These are phyloP conservation scores for Tetanocera ferruginea DNA, from an alignment of 2,888 invertebrate species.

Conservation along the genomic window DNA sequence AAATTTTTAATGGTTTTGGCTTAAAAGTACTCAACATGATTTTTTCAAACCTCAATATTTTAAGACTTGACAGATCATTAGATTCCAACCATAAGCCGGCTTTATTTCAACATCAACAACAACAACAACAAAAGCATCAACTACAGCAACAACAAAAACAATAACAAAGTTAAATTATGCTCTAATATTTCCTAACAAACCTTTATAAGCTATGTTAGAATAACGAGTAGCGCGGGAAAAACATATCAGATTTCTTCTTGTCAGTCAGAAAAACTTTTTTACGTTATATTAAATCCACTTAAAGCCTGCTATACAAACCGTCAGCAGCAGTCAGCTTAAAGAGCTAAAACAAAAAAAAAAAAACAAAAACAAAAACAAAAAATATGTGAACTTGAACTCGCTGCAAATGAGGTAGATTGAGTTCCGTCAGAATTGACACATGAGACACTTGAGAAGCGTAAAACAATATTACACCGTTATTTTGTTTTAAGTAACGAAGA, in stretches of 20 bases:
- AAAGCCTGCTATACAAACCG: no score
- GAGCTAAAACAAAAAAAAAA: background rate
- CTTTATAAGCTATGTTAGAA: background rate
- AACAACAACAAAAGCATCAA: no score
- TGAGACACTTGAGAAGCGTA: slow-evolving; percentile 62
- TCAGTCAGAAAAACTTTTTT: no score
- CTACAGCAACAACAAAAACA: background rate
- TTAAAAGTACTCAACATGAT: no score
- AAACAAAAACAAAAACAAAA: no score
- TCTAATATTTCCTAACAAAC: background rate
- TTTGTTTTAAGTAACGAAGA: background rate
- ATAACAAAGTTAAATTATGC: background rate
- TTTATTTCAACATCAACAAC: background rate
- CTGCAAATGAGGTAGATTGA: background rate
- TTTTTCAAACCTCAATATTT: no score
- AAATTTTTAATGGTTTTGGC: no score
- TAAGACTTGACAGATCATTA: no score
- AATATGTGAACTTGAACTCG: background rate
- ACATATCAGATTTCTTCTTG: no score
- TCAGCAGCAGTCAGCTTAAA: background rate
- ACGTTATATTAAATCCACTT: no score
- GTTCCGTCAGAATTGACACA: slow-evolving; percentile 53
- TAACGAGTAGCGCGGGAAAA: no score
- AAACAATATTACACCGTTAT: slow-evolving; percentile 19
- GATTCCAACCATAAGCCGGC: no score